Conservation (phyloP, 2,888 invertebrate species). For the Aspidiotus rigidus region DNA sequence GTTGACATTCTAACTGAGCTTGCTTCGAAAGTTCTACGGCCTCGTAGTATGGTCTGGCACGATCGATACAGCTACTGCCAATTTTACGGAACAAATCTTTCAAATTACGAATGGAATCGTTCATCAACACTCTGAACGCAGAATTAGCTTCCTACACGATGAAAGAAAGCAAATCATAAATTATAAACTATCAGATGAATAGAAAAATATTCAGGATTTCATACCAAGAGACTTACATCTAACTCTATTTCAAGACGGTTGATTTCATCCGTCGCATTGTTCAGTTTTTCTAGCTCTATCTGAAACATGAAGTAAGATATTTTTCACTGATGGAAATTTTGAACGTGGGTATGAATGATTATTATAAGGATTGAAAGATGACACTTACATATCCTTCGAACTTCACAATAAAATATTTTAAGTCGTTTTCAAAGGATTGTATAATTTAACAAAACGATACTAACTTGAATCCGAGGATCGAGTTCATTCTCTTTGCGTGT, state of each 20-base stretch:
- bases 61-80: conserved; percentile 73
- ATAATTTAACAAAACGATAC: no score
- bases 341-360: no score
- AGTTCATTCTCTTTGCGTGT: conserved; percentile 42
- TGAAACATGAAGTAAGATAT: conserved; percentile 43
- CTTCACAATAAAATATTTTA: no score
- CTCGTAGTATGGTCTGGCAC: conserved; percentile 83
- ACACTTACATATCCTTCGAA: no score
- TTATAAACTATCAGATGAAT: not conserved
- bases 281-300: conserved; percentile 87
- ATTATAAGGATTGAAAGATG: no score
- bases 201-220: not conserved
- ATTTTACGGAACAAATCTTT: conserved; percentile 71
- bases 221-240: conserved; percentile 61
- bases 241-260: conserved; percentile 87
- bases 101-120: conserved; percentile 72
- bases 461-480: conserved; percentile 49
- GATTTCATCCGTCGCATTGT: conserved; percentile 88
- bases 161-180: conserved; percentile 36
- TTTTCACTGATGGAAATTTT: no score
- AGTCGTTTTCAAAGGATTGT: no score
- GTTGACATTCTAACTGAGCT: conserved; percentile 72
- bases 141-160: conserved; percentile 72
- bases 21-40: conserved; percentile 64
- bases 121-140: conserved; percentile 75